A percentile compares a stretch with the other conserved stretches of the same genome.
These are phyloP conservation scores for Dasyurus viverrinus DNA, from an alignment of 2,113 vertebrate genomes.

Conservation along the genomic window DNA sequence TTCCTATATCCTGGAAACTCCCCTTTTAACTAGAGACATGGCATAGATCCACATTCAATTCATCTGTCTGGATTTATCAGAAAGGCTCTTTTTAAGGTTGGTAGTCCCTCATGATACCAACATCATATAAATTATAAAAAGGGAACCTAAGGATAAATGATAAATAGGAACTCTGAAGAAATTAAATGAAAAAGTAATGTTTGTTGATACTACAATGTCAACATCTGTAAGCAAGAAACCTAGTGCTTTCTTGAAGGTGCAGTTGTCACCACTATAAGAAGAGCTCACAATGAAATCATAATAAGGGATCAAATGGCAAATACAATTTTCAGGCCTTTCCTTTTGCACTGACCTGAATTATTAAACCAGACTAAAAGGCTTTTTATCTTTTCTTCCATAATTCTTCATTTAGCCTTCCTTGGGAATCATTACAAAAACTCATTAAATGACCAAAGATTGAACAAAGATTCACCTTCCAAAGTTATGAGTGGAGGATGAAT, in stretches of 20 bases:
- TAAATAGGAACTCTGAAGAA: slow-evolving; percentile 20
- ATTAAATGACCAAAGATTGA: background rate
- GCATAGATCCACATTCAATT: background rate
- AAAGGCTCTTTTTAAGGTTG: background rate
- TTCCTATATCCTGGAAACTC: background rate
- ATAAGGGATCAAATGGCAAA: background rate
- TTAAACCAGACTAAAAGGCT: background rate
- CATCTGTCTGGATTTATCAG: background rate
- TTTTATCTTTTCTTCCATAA: background rate
- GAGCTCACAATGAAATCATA: background rate
- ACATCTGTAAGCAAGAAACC: slow-evolving; percentile 20
- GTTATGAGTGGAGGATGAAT: background rate
- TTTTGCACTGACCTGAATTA: background rate
- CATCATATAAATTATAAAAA: background rate
- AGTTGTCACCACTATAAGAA: background rate
- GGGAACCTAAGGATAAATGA: slow-evolving; percentile 18
- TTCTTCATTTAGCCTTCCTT: slow-evolving; percentile 32
- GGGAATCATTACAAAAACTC: slow-evolving; percentile 17
- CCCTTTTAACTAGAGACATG: background rate
- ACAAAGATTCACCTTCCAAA: background rate
- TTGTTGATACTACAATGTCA: background rate
- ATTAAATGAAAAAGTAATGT: background rate
- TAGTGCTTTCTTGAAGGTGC: slow-evolving; percentile 46
- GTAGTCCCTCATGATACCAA: background rate
- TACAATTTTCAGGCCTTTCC: background rate